Conservation (phyloP, 2,888 invertebrate genomes). For the Calephelis perditalis region DNA sequence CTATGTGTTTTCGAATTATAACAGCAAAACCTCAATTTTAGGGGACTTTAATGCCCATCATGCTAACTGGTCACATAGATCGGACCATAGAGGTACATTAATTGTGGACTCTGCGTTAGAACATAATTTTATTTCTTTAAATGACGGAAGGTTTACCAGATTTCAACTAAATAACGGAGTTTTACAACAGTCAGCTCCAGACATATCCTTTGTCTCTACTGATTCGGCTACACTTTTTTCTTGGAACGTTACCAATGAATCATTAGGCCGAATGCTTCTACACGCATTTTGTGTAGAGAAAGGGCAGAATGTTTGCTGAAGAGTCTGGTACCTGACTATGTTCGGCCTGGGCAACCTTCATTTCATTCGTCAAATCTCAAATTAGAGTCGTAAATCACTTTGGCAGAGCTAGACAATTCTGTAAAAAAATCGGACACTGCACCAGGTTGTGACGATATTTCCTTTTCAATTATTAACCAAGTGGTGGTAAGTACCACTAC, state of each 20-base stretch:
- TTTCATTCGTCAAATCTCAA: slow-evolving; percentile 16
- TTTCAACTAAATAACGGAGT: slow-evolving; percentile 24
- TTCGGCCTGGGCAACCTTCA: slow-evolving; percentile 12
- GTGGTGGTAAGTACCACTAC: too few relatives aligned
- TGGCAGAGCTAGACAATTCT: slow-evolving; percentile 23
- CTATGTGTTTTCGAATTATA: slow-evolving; percentile 20
- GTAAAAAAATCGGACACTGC: slow-evolving; percentile 23
- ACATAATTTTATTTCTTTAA: slow-evolving; percentile 23
- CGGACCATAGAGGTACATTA: slow-evolving; percentile 27
- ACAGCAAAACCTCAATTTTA: slow-evolving; percentile 25
- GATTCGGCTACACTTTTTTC: slow-evolving; percentile 23
- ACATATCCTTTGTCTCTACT: slow-evolving; percentile 25
- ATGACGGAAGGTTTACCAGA: slow-evolving; percentile 26
- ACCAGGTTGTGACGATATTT: slow-evolving; percentile 23
- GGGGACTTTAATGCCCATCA: slow-evolving; percentile 37
- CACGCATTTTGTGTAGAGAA: slow-evolving; percentile 16
- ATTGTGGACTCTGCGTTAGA: slow-evolving; percentile 28
- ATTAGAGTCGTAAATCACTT: slow-evolving; percentile 17
- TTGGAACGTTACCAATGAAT: slow-evolving; percentile 27
- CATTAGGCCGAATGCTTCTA: slow-evolving; percentile 16
- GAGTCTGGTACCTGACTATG: slow-evolving; percentile 24
- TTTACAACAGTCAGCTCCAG: slow-evolving; percentile 31
- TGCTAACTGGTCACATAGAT: slow-evolving; percentile 20
- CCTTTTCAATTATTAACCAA: too few relatives aligned
- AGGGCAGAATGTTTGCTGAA: slow-evolving; percentile 18